Percentiles rank a stretch among this genome's conserved stretches.
phyloP scores from a whole-genome alignment of 2,113 vertebrate species.

The Pterocles burchelli region DNA sequence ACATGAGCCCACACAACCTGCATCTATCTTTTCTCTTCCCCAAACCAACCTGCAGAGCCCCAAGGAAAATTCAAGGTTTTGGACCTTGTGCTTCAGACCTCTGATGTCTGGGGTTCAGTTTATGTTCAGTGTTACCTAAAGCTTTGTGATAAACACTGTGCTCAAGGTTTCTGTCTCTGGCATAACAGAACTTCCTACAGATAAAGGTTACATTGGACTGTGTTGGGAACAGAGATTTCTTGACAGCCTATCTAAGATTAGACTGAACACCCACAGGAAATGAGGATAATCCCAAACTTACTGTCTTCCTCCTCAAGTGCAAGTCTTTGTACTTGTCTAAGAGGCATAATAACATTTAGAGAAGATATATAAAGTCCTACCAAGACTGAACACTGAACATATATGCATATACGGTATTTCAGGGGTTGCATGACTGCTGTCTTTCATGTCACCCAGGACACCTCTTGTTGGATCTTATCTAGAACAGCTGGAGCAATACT shows the following conservation, averaged over 20 bases:
- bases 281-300: background rate
- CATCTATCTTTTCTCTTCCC: background rate
- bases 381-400: background rate
- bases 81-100: background rate
- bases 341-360: background rate
- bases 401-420: background rate
- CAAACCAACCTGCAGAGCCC: background rate
- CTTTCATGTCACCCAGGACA: background rate
- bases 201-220: background rate
- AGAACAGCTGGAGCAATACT: background rate
- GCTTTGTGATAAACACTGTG: background rate
- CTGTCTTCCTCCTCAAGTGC: background rate
- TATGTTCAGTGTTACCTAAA: background rate
- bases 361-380: background rate
- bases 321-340: slow-evolving; percentile 9
- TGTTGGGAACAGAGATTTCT: background rate
- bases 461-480: background rate
- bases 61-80: background rate
- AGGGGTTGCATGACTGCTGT: background rate
- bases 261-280: background rate
- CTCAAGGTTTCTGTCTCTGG: background rate
- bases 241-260: slow-evolving; percentile 21
- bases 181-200: background rate
- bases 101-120: background rate
- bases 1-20: background rate